Evolutionary conservation across 1,140 invertebrate genomes (phyloP), one percentile per base, ranked within the genome.

Genomic region (Archivesica marissinica): DNA sequence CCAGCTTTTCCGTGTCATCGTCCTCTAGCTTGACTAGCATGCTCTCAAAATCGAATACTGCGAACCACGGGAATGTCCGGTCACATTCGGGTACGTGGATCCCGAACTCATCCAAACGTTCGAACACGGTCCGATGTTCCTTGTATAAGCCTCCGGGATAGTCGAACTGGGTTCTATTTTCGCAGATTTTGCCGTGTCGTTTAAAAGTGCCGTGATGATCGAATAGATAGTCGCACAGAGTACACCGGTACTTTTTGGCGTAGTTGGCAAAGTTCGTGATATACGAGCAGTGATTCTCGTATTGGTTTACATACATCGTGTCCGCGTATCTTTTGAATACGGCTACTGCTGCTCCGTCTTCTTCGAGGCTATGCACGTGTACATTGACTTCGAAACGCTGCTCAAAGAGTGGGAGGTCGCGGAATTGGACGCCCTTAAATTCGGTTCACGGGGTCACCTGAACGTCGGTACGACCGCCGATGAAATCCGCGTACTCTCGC

Each of bases 311-410:
- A 33, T 54, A 76, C 41, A 76, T 66, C 4, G 13, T 66, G 28
- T 33, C 35, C 11, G 13, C 4, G 28, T 66, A 38, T 4, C 35
- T 25, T 30, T 44, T 76, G 30, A 35, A 50, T 3, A 66, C 61
- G 3, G 33, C 11, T 4, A 28, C 13, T n/a, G 30, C 94, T 96
- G n/a, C 28, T 6, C 28, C 61, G 30, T 66, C 28, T 28, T 66
- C 61, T 4, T 33, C 2, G 6, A 76, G 33, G 28, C 11, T 13
- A 15, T 76, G 54, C 23, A 52, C 39, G 3, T 76, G 25, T 17
- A 76, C 15, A 30, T 54, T 76, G 23, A 76, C 28, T 4, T 76
- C 50, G 47, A 76, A 76, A 20, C 72, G 28, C 50, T 76, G 11
- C 70, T 74, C 70, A 30, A 74, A 74, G 13, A 47, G 38, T 6